Percentiles rank a stretch among this genome's conserved stretches.
phyloP scores from a whole-genome alignment of 2,888 invertebrate genomes.

The Sycophila texana region DNA sequence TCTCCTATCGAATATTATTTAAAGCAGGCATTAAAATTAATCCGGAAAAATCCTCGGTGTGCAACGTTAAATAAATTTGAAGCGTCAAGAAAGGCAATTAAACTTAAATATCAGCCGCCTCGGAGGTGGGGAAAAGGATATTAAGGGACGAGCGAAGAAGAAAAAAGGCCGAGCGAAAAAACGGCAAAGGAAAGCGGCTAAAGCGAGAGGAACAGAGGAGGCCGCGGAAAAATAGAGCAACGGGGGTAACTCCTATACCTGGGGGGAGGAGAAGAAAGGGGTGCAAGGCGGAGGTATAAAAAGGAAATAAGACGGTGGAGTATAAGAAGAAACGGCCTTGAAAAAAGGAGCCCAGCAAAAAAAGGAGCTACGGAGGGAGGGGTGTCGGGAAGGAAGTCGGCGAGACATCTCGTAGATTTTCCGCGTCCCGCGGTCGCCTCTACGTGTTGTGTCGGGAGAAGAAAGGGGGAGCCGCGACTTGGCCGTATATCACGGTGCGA shows the following conservation, averaged over 20 bases:
- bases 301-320: conserved; percentile 39
- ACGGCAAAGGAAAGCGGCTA: conserved; percentile 9
- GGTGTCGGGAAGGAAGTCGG: conserved; percentile 45
- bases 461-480: conserved; percentile 59
- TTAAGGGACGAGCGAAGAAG: conserved; percentile 16
- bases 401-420: conserved; percentile 60
- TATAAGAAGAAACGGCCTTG: conserved; percentile 45
- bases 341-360: conserved; percentile 16
- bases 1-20: too few relatives aligned
- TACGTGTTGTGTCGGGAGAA: conserved; percentile 57
- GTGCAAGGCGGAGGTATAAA: conserved; percentile 31
- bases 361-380: conserved; percentile 23
- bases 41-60: too few relatives aligned
- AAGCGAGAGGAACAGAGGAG: conserved; percentile 40
- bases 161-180: neutral
- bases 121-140: conserved; percentile 1
- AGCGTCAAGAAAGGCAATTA: conserved; percentile 21
- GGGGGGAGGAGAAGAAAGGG: neutral
- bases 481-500: conserved; percentile 58
- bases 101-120: conserved; percentile 19
- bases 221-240: conserved; percentile 32
- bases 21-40: too few relatives aligned
- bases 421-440: conserved; percentile 56
- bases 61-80: too few relatives aligned
- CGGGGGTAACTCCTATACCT: too few relatives aligned